Base-by-base conservation (phyloP, 2,888 invertebrate species). In the Tetrapedia diversipes region DNA sequence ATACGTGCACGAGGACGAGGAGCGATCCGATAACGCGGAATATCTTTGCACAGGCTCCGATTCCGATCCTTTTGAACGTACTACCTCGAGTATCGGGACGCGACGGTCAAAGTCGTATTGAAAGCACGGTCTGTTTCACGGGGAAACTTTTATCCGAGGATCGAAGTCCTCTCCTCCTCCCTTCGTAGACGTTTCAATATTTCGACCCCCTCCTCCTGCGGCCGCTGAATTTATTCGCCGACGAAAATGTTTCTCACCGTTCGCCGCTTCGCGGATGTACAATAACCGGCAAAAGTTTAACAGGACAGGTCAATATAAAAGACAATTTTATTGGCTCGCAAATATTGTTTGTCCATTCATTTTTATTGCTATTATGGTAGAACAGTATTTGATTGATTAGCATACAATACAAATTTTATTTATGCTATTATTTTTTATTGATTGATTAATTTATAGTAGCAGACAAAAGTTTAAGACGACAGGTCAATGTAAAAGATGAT, bases 21-120 rank as follows among this genome's bases (percentile, higher is more conserved):
- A 37, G 73, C 75, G 82, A 81, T 78, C 70, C 79, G 81, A 81
- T 81, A 81, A 79, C 72, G 68, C 24, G 71, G 68, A 82, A 77
- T 72, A 82, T 82, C 77, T 72, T 77, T 69, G 73, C 74, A 60
- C 59, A 71, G 16, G 71, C 43, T 27, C 65, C 68, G 71, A 72
- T 81, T 67, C 22, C 73, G 39, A 76, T 79, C 79, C 82, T 82
- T n/a, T 82, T 82, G 77, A 79, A 63, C 79, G 65, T 63, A 57
- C 67, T 53, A 53, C 24, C 29, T 60, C 74, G 56, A 63, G 67
- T 70, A 80, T 77, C 73, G 69, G n/a, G 53, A 29, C 49, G 63
- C 71, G 56, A 65, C 54, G 74, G 78, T 71, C 78, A 71, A 68
- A 77, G 67, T 64, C 49, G 43, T 71, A 63, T 78, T 45, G 56